Percentiles rank a stretch among this genome's conserved stretches.
These are phyloP conservation scores for Babylonia areolata DNA, from an alignment of 1,140 invertebrate species.

Conservation along the genomic window DNA sequence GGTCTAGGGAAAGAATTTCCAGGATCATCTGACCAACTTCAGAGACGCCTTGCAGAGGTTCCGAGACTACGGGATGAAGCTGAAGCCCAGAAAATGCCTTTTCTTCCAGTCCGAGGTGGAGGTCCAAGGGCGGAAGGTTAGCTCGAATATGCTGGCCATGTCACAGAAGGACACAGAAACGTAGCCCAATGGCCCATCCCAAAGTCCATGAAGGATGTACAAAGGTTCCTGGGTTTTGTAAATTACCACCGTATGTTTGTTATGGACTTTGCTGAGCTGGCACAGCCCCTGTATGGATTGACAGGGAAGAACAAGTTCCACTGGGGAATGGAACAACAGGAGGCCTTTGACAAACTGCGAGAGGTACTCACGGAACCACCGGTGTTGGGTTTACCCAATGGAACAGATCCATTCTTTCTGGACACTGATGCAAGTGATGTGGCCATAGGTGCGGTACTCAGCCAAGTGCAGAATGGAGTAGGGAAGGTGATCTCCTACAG, in stretches of 20 bases:
- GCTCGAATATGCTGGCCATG: not conserved
- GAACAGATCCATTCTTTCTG: constrained; percentile 51
- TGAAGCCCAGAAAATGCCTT: constrained; percentile 24
- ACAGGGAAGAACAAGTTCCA: constrained; percentile 15
- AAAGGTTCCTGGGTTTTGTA: constrained; percentile 31
- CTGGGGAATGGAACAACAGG: constrained; percentile 44
- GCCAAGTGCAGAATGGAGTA: constrained; percentile 49
- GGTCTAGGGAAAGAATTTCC: not conserved
- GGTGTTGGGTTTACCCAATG: constrained; percentile 39
- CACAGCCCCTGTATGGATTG: constrained; percentile 29
- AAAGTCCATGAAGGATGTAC: not conserved
- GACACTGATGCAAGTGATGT: constrained; percentile 58
- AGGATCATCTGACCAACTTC: constrained; percentile 27
- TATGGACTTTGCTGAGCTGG: constrained; percentile 29
- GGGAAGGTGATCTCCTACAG: constrained; percentile 46
- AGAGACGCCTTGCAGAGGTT: constrained; percentile 18
- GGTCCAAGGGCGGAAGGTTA: not conserved
- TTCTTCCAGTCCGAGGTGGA: constrained; percentile 5
- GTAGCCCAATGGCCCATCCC: constrained; percentile 32
- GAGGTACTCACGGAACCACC: not conserved
- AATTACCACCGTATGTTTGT: constrained; percentile 47
- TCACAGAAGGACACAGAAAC: not conserved
- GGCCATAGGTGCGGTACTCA: constrained; percentile 26
- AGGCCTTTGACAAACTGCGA: constrained; percentile 47
- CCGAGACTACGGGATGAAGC: no score